phyloP scores from a whole-genome alignment of 2,888 invertebrate genomes.

The Cryptosula pallasiana region DNA sequence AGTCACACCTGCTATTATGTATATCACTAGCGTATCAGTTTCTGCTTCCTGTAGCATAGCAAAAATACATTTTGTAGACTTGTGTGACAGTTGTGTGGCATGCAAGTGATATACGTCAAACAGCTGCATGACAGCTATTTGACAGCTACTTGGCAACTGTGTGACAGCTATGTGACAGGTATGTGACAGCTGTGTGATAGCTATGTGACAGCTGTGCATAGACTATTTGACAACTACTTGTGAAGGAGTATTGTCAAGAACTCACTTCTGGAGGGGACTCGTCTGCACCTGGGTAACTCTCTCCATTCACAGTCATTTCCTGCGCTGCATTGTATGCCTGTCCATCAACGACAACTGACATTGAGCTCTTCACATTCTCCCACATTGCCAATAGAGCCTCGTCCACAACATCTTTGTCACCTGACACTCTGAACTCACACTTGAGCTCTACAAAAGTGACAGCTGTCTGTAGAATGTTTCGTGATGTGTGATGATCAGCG shows the following conservation, averaged over 20 bases:
- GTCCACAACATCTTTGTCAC: not conserved
- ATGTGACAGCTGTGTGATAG: too few species aligned
- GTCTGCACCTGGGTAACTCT: not conserved
- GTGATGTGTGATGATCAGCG: not conserved
- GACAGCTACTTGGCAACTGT: too few species aligned
- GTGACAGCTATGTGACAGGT: too few species aligned
- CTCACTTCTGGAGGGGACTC: not conserved
- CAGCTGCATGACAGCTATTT: too few species aligned
- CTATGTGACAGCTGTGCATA: too few species aligned
- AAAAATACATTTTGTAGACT: too few species aligned
- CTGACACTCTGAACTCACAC: not conserved
- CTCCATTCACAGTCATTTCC: slow-evolving; percentile 10
- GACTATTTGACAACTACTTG: too few species aligned
- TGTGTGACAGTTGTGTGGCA: too few species aligned
- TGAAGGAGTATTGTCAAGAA: too few species aligned
- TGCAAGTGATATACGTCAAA: too few species aligned
- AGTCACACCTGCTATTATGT: not conserved
- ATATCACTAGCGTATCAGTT: not conserved
- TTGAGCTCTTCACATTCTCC: not conserved
- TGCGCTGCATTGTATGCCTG: not conserved
- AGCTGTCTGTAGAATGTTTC: too few species aligned
- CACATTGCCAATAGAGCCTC: not conserved
- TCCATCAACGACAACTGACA: not conserved
- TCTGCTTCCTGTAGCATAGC: not conserved
- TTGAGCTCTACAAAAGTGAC: not conserved